Evolutionary conservation across 2,888 invertebrate genomes (phyloP).

Genomic region (Cerceris rybyensis): DNA sequence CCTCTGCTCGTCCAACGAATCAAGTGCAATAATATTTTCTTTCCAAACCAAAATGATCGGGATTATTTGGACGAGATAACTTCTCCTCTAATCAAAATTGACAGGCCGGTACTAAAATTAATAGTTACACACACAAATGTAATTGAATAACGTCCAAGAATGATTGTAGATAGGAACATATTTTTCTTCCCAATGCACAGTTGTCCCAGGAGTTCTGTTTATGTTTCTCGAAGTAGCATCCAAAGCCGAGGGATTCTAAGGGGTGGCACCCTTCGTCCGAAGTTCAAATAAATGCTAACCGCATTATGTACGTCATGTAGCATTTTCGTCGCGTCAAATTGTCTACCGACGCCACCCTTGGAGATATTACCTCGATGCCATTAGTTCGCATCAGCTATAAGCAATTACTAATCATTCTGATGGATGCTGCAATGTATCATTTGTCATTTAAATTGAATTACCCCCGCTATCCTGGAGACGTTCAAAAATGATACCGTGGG

Average conservation of each 20-base stretch:
- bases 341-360: constrained; percentile 33
- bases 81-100: no score
- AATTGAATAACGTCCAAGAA: constrained; percentile 22
- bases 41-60: no score
- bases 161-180: constrained; percentile 18
- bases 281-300: constrained; percentile 66
- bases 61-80: no score
- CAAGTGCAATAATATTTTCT: no score
- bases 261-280: constrained; percentile 47
- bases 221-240: constrained; percentile 40
- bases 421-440: constrained; percentile 53
- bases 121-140: background rate
- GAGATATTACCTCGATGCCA: constrained; percentile 57
- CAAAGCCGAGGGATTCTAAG: constrained; percentile 23
- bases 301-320: constrained; percentile 60
- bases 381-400: constrained; percentile 53
- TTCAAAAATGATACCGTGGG: constrained; percentile 42
- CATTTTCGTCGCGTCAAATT: constrained; percentile 59
- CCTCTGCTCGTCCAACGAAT: no score
- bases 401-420: constrained; percentile 65
- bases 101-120: background rate
- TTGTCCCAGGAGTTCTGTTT: constrained; percentile 47
- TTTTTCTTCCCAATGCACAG: constrained; percentile 27
- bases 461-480: constrained; percentile 1
- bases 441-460: constrained; percentile 65